These are phyloP conservation scores for Antedon mediterranea DNA, from an alignment of 53 echinoderm and acorn worm species.

Conservation along the genomic window DNA sequence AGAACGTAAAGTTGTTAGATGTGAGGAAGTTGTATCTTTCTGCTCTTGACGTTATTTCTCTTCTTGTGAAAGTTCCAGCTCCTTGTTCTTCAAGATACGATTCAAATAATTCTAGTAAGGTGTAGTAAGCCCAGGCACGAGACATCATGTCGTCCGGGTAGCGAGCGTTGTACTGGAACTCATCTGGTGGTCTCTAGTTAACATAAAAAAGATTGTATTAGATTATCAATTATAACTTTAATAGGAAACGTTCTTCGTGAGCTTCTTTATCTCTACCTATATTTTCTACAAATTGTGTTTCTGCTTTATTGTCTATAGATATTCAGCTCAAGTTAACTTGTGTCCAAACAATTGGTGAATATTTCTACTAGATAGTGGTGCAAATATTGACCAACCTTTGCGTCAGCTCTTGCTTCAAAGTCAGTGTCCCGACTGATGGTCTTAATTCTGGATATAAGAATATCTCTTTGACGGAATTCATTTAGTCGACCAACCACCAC, in stretches of 20 bases:
- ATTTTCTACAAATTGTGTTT: no score
- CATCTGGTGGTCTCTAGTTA: not conserved
- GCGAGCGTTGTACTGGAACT: not conserved
- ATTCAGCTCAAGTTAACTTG: no score
- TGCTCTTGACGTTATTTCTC: not conserved
- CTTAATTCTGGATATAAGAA: conserved; percentile 54
- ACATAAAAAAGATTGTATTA: no score
- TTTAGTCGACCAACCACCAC: conserved; percentile 73
- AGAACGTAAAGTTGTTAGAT: not conserved
- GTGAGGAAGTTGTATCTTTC: not conserved
- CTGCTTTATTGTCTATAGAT: no score
- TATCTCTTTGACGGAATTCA: conserved; percentile 16
- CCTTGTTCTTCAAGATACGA: not conserved
- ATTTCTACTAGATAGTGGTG: not conserved
- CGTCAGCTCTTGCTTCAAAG: conserved; percentile 27
- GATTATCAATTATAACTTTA: no score
- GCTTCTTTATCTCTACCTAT: no score
- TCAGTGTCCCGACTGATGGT: conserved; percentile 51
- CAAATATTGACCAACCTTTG: conserved; percentile 19
- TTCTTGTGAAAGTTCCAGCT: not conserved
- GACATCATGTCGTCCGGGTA: not conserved
- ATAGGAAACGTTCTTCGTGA: no score
- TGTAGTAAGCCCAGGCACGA: not conserved
- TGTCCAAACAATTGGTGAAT: not conserved
- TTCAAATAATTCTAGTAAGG: not conserved